Percentiles rank a stretch among this genome's conserved stretches.
These are phyloP conservation scores for Sebastes ruberrimus DNA, from an alignment of 2,797 vertebrate genomes.

Conservation along the genomic window DNA sequence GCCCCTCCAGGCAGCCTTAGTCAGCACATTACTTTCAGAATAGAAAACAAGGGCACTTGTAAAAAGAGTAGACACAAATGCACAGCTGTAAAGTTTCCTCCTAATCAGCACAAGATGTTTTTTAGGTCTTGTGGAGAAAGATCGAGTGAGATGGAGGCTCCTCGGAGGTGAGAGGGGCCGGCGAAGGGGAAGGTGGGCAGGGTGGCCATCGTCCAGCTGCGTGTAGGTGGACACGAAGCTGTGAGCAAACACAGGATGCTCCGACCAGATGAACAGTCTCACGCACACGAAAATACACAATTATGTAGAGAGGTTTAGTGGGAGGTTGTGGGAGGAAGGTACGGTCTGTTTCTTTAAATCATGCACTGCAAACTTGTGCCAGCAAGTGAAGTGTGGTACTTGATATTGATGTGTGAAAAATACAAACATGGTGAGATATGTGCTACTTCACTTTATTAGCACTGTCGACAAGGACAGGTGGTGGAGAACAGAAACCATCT, in stretches of 20 bases:
- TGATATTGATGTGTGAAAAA: slow-evolving; percentile 13
- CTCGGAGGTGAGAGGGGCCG: slow-evolving; percentile 38
- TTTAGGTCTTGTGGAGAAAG: slow-evolving; percentile 7
- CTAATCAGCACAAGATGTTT: slow-evolving; percentile 72
- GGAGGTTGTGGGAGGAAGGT: slow-evolving; percentile 7
- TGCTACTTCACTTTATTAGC: neutral
- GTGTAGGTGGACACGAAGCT: slow-evolving; percentile 24
- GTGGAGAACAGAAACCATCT: neutral
- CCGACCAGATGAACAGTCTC: neutral
- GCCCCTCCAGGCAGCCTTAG: slow-evolving; percentile 37
- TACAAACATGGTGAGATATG: slow-evolving; percentile 7
- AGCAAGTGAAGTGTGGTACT: neutral
- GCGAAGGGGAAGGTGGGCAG: slow-evolving; percentile 3
- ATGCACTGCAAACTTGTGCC: neutral
- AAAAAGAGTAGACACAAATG: slow-evolving; percentile 33
- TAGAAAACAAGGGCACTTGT: slow-evolving; percentile 53
- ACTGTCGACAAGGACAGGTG: neutral
- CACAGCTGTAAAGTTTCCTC: slow-evolving; percentile 34
- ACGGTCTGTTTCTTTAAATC: slow-evolving; percentile 15
- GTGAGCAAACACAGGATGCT: slow-evolving; percentile 4
- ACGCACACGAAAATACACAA: neutral
- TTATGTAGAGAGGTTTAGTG: neutral
- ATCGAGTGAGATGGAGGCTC: slow-evolving; percentile 21
- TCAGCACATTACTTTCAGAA: slow-evolving; percentile 60
- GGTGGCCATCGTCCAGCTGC: slow-evolving; percentile 35